These are phyloP conservation scores for Acanthornis magna DNA, from an alignment of 2,797 vertebrate genomes.

Conservation along the genomic window DNA sequence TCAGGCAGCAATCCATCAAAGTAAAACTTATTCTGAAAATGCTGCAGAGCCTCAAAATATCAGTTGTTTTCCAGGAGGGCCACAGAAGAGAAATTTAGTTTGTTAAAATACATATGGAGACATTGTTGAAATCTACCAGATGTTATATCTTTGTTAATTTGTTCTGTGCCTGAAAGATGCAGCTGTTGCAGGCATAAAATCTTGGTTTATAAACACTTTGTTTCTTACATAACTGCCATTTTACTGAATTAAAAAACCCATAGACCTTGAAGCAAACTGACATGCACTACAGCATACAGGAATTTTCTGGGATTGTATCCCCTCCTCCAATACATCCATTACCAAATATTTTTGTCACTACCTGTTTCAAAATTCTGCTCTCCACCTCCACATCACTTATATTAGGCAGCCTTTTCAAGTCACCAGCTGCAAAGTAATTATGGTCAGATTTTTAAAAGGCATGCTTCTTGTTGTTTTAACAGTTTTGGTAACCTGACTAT, in stretches of 20 bases:
- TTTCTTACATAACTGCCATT: not conserved
- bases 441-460: not conserved
- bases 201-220: not conserved
- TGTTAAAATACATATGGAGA: not conserved
- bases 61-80: not conserved
- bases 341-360: not conserved
- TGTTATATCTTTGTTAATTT: not conserved
- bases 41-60: not conserved
- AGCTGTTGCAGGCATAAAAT: not conserved
- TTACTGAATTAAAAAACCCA: not conserved
- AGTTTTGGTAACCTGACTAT: not conserved
- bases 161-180: not conserved
- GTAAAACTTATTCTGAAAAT: not conserved
- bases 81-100: not conserved
- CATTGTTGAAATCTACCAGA: not conserved
- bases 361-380: not conserved
- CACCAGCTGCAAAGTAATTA: not conserved
- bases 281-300: not conserved
- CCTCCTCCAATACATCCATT: not conserved
- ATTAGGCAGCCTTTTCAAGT: not conserved
- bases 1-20: not conserved
- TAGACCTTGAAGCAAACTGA: not conserved
- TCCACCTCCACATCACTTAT: not conserved
- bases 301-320: not conserved
- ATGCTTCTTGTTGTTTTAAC: not conserved